Evolutionary conservation across 1,140 invertebrate genomes (phyloP), one percentile per base, ranked within the genome.

Genomic region (Lithobius niger): DNA sequence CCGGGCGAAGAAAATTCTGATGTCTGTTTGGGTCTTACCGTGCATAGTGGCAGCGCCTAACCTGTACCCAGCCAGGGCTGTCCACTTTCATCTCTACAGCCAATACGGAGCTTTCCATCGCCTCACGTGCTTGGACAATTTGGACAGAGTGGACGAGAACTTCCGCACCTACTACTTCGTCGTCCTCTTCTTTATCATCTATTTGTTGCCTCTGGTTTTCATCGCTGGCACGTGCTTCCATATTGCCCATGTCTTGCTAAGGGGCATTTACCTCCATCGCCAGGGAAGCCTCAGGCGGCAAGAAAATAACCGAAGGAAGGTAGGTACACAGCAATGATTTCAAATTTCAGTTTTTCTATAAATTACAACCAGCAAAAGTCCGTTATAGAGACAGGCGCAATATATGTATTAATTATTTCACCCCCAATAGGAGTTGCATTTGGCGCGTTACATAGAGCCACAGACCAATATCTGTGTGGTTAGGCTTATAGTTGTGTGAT

Each of bases 141-240:
- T 70, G 43, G 53, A 59, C 0, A 61, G 60, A 26, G 73, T 70
- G 43, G 53, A 59, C 0, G 59, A 62, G 25, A 40, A 60, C 3
- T 73, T 75, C 44, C 63, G 74, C 1, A 62, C 56, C 3, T 66
- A 60, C 1, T 76, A 71, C 57, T 75, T 68, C 59, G 61, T 74
- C 1, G 68, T 73, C 55, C 61, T 76, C 0, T 73, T 75, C 57
- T 40, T 72, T 40, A 61, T 66, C 45, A 69, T 75, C 52, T 76
- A 75, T 58, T 51, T 71, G 13, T 27, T 74, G 0, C 73, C 74
- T 3, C 61, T 74, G 58, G 18, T 66, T 1, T 65, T 75, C 51
- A 74, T 76, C 26, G 62, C 64, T 13, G 65, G 62, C 1, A 74
- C 74, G 1, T 75, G 73, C 57, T 59, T 69, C 4, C 67, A 61